Percentiles rank a stretch among this genome's conserved stretches.
Evolutionary conservation across 2,113 vertebrate genomes (phyloP).

Genomic region (Ginglymostoma cirratum): DNA sequence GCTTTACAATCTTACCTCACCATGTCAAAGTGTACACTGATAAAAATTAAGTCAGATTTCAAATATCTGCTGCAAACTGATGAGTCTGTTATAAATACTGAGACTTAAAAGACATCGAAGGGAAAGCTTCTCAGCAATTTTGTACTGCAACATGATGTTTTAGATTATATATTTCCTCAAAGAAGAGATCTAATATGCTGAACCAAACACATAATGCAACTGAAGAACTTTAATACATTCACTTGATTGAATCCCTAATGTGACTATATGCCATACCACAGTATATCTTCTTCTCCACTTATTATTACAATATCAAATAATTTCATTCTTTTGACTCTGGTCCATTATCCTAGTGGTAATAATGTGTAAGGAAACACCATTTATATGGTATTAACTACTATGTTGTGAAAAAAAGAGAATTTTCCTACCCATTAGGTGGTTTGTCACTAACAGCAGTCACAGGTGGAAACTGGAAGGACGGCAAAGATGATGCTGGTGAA

Average conservation of each 20-base stretch:
- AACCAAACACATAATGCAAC: neutral
- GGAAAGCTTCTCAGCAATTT: neutral
- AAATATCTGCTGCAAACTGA: neutral
- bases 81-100: neutral
- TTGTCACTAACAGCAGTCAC: slow-evolving; percentile 46
- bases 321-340: neutral
- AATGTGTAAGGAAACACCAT: neutral
- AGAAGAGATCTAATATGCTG: neutral
- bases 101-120: neutral
- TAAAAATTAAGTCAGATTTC: neutral
- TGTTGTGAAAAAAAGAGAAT: neutral
- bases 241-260: neutral
- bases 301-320: neutral
- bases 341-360: neutral
- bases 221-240: neutral
- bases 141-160: neutral
- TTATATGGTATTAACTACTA: neutral
- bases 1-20: neutral
- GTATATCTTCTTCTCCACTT: neutral
- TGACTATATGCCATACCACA: neutral
- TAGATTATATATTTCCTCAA: neutral
- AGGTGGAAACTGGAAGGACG: slow-evolving; percentile 43
- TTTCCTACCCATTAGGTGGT: slow-evolving; percentile 52
- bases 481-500: slow-evolving; percentile 7
- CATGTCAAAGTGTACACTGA: neutral